Base-by-base conservation (phyloP, 1,140 invertebrate species). In the Atta cephalotes region DNA sequence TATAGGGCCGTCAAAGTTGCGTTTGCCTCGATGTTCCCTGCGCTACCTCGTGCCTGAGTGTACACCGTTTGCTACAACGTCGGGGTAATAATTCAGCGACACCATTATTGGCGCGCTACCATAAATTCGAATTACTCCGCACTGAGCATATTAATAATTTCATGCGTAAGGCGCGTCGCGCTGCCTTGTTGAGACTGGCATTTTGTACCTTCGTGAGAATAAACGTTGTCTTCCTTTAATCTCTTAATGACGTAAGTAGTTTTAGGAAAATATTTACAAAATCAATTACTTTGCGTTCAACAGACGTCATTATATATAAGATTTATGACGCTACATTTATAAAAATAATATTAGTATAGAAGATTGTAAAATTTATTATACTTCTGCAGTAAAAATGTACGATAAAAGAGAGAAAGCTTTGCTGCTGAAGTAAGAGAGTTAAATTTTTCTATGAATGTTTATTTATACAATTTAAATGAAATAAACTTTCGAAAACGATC, bases 71-170 rank as follows among this genome's bases (percentile, higher is more conserved):
- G 51, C 56, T 12, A 31, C 80, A 60, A 9, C 28, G 56, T 74
- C 53, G 63, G 25, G 4, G 70, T 62, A 84, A 84, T 84, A 84
- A 84, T 84, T 84, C 80, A 84, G 80, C 70, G 80, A 74, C 68
- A 82, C 68, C 56, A 63, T 84, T 84, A 84, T 84, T 74, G 80
- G 70, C 39, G 80, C 80, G 70, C 80, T 76, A 76, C 14, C 80
- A 84, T 84, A 84, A 84, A 84, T 82, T 74, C 25, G 68, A 31
- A 60, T 84, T 84, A 84, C 70, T 7, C 56, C 39, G 21, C 9
- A 63, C 70, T 18, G 70, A 49, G 39, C 70, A 51, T 76, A 76
- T 84, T 84, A 84, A 84, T 84, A 84, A 76, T 84, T 84, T 58
- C 70, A n/a, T 62, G 70, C 70, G 70, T 84, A 76, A 84, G 39